Base-by-base conservation (phyloP, 37 sponge, comb jelly and placozoan species). In the Hexactinellida sp. region DNA sequence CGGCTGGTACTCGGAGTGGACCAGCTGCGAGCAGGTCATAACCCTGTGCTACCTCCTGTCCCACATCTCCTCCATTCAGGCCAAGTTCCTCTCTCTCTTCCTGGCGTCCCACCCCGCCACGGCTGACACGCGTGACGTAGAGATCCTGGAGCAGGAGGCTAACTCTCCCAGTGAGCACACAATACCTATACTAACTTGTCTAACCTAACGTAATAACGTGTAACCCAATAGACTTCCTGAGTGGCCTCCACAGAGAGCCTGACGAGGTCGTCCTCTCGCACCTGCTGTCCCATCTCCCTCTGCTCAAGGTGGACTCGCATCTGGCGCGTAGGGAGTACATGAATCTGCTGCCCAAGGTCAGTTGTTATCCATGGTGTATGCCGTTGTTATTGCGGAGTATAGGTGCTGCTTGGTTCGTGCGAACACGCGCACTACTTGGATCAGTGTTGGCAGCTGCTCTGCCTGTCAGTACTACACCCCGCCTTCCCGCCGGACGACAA, bases 1-100 rank as follows among this genome's bases (percentile, higher is more conserved):
- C 32, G 83, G 89, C 52, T 96, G 96, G 94, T 94, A 94, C 85
- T 86, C 90, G 37, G 87, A 89, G 54, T 96, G 94, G 94, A 93
- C 88, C 85, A 91, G 86, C 36, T 96, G 92, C 82, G 96, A 96
- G 41, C 96, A 96, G 88, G 91, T 92, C 19, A 93, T 96, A 34
- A 91, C 94, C 0, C 85, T 93, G 36, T 96, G 94, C 84, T 91
- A 95, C 13, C 85, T 96, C 37, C 87, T 96, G 38, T 86, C 89
- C 38, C 90, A 88, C 37, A 90, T 96, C 24, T 55, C 86, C 36
- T 88, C 96, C 0, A 88, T 90, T 0, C 96, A 96, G 52, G 94
- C 92, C 36, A 85, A 89, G 32, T 96, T 96, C 54, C 90, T 96
- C 86, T 91, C 87, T 28, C 83, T 90, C 38, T 91, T 96, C 38